Conservation (phyloP, 2,888 invertebrate genomes). For the Rhagonycha fulva region DNA sequence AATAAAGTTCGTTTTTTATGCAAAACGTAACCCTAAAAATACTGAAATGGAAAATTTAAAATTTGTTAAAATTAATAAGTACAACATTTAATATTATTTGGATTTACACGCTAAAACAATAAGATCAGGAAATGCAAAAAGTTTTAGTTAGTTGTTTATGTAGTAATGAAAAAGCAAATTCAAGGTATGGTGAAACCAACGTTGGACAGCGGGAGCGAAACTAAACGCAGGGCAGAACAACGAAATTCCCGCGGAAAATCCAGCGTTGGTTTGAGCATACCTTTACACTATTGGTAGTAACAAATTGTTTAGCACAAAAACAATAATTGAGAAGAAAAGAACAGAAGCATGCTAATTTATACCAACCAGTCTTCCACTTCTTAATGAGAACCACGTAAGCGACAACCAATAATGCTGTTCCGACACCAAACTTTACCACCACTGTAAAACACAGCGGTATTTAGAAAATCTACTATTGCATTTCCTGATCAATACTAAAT, state of each 20-base stretch:
- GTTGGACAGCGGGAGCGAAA: neutral
- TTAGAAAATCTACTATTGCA: constrained; percentile 43
- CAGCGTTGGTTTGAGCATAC: neutral
- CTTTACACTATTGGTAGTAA: constrained; percentile 5
- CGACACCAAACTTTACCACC: constrained; percentile 85
- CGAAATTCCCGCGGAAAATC: neutral
- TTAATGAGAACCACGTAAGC: constrained; percentile 85
- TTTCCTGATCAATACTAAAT: constrained; percentile 51
- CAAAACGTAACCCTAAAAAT: neutral
- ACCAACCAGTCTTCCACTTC: constrained; percentile 76
- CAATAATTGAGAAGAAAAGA: constrained; percentile 7
- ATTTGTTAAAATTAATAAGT: neutral
- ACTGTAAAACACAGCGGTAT: constrained; percentile 70
- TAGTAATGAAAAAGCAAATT: constrained; percentile 5
- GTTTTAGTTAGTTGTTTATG: constrained; percentile 20
- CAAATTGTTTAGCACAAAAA: constrained; percentile 12
- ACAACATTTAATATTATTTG: neutral
- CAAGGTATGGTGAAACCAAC: neutral
- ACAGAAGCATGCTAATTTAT: constrained; percentile 38
- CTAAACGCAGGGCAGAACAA: neutral
- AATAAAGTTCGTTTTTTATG: neutral
- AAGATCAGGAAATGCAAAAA: constrained; percentile 27
- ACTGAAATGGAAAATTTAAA: neutral
- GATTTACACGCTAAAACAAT: constrained; percentile 3
- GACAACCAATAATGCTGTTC: constrained; percentile 81